These are phyloP conservation scores for Pseudomyrmex pallidus DNA, from an alignment of 1,140 invertebrate species.

Conservation along the genomic window DNA sequence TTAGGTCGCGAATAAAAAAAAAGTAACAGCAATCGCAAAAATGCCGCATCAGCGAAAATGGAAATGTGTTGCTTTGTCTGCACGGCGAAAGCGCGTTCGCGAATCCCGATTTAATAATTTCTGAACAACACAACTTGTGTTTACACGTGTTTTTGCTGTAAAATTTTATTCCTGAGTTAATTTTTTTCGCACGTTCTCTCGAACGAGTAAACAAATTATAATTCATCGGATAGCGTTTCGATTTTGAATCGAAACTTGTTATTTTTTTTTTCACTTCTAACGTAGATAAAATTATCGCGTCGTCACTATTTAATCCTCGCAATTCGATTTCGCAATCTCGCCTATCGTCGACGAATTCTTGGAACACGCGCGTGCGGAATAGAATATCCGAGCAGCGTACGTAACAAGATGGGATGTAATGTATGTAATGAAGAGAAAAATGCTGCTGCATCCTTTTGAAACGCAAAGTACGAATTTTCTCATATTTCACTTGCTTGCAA, in stretches of 20 bases:
- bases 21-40: not conserved
- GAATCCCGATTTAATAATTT: conserved; percentile 3
- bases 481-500: too few species aligned
- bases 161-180: too few species aligned
- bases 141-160: too few species aligned
- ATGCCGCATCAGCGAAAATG: conserved; percentile 26
- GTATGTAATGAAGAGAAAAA: not conserved
- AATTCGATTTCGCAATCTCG: not conserved
- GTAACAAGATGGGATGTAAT: not conserved
- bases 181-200: not conserved
- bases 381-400: not conserved
- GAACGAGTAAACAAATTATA: not conserved
- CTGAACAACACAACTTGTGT: conserved; percentile 14
- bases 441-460: not conserved
- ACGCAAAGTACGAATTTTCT: not conserved
- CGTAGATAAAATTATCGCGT: not conserved
- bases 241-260: not conserved
- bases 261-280: not conserved
- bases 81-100: conserved; percentile 23
- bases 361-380: not conserved
- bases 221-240: not conserved
- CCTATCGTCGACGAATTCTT: not conserved
- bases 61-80: conserved; percentile 18
- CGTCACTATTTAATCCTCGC: not conserved
- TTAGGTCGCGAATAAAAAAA: not conserved